Evolutionary conservation across 2,797 vertebrate species (phyloP).

Genomic region (Florisuga fusca): DNA sequence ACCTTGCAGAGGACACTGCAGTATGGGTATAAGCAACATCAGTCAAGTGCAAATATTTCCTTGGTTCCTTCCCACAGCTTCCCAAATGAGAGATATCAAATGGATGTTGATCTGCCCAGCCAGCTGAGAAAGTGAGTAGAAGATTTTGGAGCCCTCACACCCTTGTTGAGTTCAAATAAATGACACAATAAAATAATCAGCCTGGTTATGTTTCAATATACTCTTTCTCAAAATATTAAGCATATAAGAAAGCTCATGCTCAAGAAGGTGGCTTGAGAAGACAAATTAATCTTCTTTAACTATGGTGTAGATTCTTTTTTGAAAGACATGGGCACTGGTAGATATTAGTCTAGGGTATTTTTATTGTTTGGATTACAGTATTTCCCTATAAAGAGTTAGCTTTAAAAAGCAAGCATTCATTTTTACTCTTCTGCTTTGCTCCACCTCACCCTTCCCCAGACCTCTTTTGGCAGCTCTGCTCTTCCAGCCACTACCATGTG

Average conservation of each 20-base stretch:
- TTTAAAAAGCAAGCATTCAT: neutral
- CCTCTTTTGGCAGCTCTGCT: neutral
- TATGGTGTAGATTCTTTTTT: neutral
- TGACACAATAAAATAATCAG: neutral
- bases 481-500: neutral
- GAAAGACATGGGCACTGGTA: neutral
- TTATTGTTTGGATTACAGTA: neutral
- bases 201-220: neutral
- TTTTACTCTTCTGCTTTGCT: neutral
- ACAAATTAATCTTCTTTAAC: neutral
- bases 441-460: neutral
- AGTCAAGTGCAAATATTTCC: neutral
- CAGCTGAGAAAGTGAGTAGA: rapidly evolving
- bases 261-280: neutral
- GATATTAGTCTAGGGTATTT: neutral
- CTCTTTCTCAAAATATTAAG: neutral
- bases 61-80: neutral
- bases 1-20: neutral
- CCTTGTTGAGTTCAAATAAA: neutral
- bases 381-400: neutral
- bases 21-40: neutral
- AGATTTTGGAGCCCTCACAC: neutral
- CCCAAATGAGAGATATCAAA: neutral
- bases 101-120: neutral
- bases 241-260: neutral